Conservation (phyloP, 2,797 vertebrate species). For the Babyrousa celebensis region DNA sequence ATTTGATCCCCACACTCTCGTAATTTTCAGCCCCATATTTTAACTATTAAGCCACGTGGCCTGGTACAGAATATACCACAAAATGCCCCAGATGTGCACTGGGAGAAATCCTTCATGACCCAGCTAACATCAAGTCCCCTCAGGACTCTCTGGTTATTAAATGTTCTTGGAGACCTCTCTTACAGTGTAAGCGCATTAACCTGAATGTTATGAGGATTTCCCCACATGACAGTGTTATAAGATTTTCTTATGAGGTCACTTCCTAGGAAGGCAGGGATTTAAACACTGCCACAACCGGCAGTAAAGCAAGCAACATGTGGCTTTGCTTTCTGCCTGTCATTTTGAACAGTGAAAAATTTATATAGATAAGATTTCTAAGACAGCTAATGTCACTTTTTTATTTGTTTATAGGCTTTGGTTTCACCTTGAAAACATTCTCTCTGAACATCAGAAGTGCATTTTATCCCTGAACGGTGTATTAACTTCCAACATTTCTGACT, state of each 20-base stretch:
- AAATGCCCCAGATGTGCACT: slow-evolving; percentile 75
- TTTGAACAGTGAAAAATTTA: slow-evolving; percentile 78
- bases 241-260: slow-evolving; percentile 85
- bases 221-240: slow-evolving; percentile 79
- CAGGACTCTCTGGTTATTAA: slow-evolving; percentile 67
- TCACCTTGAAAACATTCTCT: slow-evolving; percentile 79
- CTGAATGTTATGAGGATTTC: slow-evolving; percentile 69
- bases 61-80: neutral
- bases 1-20: slow-evolving; percentile 64
- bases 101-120: slow-evolving; percentile 56
- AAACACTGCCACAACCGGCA: slow-evolving; percentile 64
- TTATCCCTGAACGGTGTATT: slow-evolving; percentile 63
- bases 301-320: slow-evolving; percentile 75
- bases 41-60: slow-evolving; percentile 71
- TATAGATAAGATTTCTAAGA: slow-evolving; percentile 50
- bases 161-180: slow-evolving; percentile 51
- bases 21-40: slow-evolving; percentile 78
- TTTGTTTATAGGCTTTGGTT: slow-evolving; percentile 80
- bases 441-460: slow-evolving; percentile 67
- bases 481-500: slow-evolving; percentile 77
- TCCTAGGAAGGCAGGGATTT: slow-evolving; percentile 84
- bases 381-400: slow-evolving; percentile 69
- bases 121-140: slow-evolving; percentile 35
- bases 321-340: slow-evolving; percentile 75
- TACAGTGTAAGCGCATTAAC: slow-evolving; percentile 73